A percentile compares a stretch with the other conserved stretches of the same genome.
These are phyloP conservation scores for Nemotelus nigrinus DNA, from an alignment of 2,888 invertebrate species.

Conservation along the genomic window DNA sequence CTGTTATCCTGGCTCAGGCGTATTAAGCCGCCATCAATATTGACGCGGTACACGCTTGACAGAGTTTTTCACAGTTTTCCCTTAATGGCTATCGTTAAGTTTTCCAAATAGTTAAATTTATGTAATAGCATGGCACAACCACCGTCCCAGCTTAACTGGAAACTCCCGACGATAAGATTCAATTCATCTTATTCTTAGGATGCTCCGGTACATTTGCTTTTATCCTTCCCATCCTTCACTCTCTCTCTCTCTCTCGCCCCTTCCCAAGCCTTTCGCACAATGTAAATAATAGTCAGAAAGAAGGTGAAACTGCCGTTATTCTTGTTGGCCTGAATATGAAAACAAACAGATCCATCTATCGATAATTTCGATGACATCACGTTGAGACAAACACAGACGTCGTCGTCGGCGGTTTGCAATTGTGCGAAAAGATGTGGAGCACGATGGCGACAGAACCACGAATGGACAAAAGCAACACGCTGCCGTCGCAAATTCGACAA, in stretches of 20 bases:
- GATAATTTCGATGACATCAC: conserved; percentile 37
- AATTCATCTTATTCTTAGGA: conserved; percentile 20
- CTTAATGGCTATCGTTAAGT: conserved; percentile 39
- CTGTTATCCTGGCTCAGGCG: not conserved
- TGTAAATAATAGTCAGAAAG: conserved; percentile 20
- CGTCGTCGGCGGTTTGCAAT: not conserved
- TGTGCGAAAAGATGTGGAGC: not conserved
- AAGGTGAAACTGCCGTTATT: conserved; percentile 1
- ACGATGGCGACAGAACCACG: not conserved
- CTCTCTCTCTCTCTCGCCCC: not conserved
- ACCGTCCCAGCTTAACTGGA: not conserved
- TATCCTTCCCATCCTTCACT: not conserved
- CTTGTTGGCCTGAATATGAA: conserved; percentile 32
- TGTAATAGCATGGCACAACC: conserved; percentile 17
- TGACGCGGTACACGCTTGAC: conserved; percentile 12
- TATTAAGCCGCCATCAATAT: conserved; percentile 30
- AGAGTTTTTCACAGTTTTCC: conserved; percentile 27
- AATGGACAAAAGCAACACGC: no score
- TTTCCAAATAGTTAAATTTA: conserved; percentile 41
- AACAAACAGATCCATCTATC: conserved; percentile 43
- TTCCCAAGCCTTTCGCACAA: not conserved
- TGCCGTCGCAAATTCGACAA: not conserved
- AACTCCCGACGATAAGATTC: not conserved
- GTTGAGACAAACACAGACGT: conserved; percentile 14
- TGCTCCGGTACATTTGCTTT: not conserved